Evolutionary conservation across 2,113 vertebrate genomes (phyloP), one percentile per base, ranked within the genome.

Genomic region (Anoplopoma fimbria): DNA sequence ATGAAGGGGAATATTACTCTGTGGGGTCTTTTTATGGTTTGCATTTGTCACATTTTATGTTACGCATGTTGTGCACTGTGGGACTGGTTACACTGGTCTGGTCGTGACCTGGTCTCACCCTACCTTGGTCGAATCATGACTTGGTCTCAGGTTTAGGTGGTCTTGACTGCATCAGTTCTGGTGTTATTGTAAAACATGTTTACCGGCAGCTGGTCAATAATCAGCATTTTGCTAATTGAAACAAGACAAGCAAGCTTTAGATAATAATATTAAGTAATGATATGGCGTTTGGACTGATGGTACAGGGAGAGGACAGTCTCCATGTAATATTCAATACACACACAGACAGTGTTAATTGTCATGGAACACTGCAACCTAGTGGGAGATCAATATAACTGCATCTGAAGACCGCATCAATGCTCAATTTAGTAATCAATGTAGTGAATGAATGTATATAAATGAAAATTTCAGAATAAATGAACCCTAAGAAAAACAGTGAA

Each of bases 341-440:
- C 21, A 19, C 7, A 29, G 2, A 19, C 45, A 15, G 21, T 42
- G n/a, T 51, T 42, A 53, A 57, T 73, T 70, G 6, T 82, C 68
- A 68, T 57, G 80, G 64, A n/a, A 49, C 40, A 86, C 83, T 93
- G 85, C 80, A 84, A 57, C 88, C n/a, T 67, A 65, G 88, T 91
- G 93, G 88, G 1, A 1, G 62, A 25, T 29, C 6, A 15, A 12
- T 19, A 15, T 9, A 69, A 82, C 61, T 90, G 69, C 92, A 90
- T 36, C 57, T 51, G 0, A 49, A 19, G 10, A 36, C 21, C 0
- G 0, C 13, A 47, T 45, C 21, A n/a, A 9, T 25, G 29, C 23
- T 49, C n/a, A 0, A 13, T 31, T 14, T 31, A 60, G 23, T n/a
- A 38, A 60, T 58, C 31, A 23, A n/a, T n/a, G 29, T 2, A 4